phyloP scores from a whole-genome alignment of 1,140 invertebrate species.

The Saccostrea echinata region DNA sequence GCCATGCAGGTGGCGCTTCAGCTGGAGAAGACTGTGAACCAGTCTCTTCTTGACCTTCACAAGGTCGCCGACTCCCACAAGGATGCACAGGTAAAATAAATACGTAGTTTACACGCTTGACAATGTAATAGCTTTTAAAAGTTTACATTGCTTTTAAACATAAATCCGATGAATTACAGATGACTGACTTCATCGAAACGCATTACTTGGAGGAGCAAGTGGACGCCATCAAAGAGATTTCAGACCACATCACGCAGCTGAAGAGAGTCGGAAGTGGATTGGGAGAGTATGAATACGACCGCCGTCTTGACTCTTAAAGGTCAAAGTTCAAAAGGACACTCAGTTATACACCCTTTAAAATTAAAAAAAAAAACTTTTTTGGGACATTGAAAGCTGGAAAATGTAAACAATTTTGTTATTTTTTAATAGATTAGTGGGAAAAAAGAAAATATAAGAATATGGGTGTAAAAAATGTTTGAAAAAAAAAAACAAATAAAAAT shows the following conservation, averaged over 20 bases:
- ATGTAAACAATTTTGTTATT: not conserved
- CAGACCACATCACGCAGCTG: slow-evolving; percentile 83
- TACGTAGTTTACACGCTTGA: not conserved
- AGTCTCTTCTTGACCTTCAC: slow-evolving; percentile 87
- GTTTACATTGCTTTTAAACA: not conserved
- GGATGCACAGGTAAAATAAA: slow-evolving; percentile 81
- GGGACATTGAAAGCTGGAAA: not conserved
- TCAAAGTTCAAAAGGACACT: not conserved
- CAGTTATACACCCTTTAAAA: not conserved
- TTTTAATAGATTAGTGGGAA: not conserved
- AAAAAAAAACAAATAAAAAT: not conserved
- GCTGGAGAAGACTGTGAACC: slow-evolving; percentile 90
- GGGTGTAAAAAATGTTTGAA: not conserved
- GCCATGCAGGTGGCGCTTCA: slow-evolving; percentile 87
- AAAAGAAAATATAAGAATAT: not conserved
- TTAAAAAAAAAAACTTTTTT: not conserved
- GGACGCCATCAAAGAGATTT: slow-evolving; percentile 84
- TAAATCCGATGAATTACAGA: slow-evolving; percentile 69
- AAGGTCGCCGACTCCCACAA: slow-evolving; percentile 84
- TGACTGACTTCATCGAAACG: slow-evolving; percentile 83
- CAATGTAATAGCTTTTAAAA: not conserved
- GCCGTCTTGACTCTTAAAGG: slow-evolving; percentile 40
- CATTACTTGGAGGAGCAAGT: slow-evolving; percentile 85
- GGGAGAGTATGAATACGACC: slow-evolving; percentile 85
- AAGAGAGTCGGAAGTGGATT: slow-evolving; percentile 84